These are phyloP conservation scores for Takifugu ocellatus DNA, from an alignment of 2,797 vertebrate species.

Conservation along the genomic window DNA sequence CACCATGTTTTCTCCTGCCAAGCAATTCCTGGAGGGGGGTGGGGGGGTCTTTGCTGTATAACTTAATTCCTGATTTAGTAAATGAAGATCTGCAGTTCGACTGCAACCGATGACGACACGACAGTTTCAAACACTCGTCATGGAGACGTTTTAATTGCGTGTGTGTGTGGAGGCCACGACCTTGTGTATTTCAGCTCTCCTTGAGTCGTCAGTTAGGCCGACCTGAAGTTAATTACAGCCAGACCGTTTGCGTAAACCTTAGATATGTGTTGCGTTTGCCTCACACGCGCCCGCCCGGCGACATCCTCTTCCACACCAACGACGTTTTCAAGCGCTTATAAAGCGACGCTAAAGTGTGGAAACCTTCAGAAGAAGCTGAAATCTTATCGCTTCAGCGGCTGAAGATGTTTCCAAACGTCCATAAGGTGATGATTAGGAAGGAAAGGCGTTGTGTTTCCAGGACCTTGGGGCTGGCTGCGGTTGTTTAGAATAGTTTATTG, in stretches of 20 bases:
- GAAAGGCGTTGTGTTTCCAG: conserved; percentile 35
- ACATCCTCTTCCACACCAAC: conserved; percentile 7
- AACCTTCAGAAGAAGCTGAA: background rate
- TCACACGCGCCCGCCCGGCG: conserved; percentile 20
- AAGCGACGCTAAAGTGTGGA: too few species aligned
- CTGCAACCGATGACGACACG: background rate
- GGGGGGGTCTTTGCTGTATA: background rate
- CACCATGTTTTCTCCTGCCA: too few species aligned
- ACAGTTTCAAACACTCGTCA: conserved; percentile 20
- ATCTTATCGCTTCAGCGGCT: conserved; percentile 23
- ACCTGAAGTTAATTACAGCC: conserved; percentile 54
- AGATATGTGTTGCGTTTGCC: conserved; percentile 50
- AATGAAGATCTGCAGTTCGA: conserved; percentile 16
- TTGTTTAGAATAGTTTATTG: conserved; percentile 70
- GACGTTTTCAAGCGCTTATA: conserved; percentile 22
- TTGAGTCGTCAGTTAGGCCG: conserved; percentile 16
- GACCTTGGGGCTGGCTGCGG: conserved; percentile 49
- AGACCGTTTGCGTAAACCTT: conserved; percentile 76
- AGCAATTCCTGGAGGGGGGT: too few species aligned
- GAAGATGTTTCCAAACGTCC: conserved; percentile 17
- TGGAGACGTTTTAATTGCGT: conserved; percentile 40
- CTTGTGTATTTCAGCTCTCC: conserved; percentile 33
- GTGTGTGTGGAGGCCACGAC: conserved; percentile 16
- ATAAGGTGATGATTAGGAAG: conserved; percentile 58
- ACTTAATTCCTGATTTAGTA: background rate